Evolutionary conservation across 2,888 invertebrate species (phyloP).

Genomic region (Pherbina coryleti): DNA sequence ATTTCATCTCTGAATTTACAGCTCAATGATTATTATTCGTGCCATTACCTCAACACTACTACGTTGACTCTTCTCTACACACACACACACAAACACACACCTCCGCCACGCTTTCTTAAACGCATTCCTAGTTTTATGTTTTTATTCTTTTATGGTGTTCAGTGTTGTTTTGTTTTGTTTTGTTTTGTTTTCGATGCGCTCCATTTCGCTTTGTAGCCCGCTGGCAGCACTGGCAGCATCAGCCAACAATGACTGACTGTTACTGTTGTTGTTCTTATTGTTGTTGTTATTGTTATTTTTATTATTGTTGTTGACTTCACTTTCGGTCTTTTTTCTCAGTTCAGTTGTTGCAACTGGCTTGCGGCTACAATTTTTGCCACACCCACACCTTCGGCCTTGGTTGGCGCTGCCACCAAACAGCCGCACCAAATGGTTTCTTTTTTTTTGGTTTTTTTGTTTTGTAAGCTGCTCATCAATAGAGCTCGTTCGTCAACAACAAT

Average conservation of each 20-base stretch:
- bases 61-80: background rate
- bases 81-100: no score
- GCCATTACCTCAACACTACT: background rate
- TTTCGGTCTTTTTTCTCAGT: slow-evolving; percentile 44
- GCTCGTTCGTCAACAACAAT: background rate
- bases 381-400: no score
- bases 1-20: background rate
- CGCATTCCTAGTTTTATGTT: background rate
- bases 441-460: no score
- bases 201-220: background rate
- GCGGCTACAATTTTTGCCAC: no score
- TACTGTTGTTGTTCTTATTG: slow-evolving; percentile 35
- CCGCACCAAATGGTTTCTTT: background rate
- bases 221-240: slow-evolving; percentile 5
- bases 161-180: background rate
- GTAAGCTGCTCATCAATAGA: background rate
- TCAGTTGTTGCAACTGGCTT: background rate
- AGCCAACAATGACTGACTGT: background rate
- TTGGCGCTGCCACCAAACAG: no score
- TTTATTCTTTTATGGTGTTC: background rate
- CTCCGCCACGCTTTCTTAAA: background rate
- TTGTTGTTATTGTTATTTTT: slow-evolving; percentile 32
- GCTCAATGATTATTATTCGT: slow-evolving; percentile 20
- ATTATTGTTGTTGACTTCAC: slow-evolving; percentile 53
- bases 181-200: slow-evolving; percentile 7